phyloP scores from a whole-genome alignment of 1,140 invertebrate species.

The Polyergus mexicanus region DNA sequence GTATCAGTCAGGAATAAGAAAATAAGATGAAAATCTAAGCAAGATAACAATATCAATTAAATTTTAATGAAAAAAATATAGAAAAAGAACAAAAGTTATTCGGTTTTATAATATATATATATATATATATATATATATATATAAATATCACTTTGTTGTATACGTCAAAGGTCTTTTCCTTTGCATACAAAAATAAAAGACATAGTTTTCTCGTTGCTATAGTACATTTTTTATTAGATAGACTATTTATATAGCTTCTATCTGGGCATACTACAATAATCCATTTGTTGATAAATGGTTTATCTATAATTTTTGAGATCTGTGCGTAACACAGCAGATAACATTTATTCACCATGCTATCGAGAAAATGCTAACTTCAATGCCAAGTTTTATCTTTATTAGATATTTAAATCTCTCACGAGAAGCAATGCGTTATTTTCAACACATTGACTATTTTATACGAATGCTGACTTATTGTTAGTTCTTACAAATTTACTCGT shows the following conservation, averaged over 20 bases:
- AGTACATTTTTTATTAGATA: background rate
- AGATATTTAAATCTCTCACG: background rate
- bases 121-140: too few species aligned
- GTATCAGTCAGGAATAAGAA: background rate
- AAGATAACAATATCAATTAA: constrained; percentile 1
- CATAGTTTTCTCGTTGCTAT: background rate
- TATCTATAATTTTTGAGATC: constrained; percentile 13
- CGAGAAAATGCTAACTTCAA: constrained; percentile 7
- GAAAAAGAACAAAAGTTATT: background rate
- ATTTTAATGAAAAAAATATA: background rate
- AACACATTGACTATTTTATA: constrained; percentile 3
- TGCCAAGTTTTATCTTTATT: background rate
- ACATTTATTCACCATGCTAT: constrained; percentile 30
- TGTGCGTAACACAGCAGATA: constrained; percentile 5
- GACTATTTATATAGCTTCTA: background rate
- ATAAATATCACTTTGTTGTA: background rate
- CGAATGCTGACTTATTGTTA: background rate
- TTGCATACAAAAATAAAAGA: background rate
- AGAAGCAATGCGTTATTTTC: background rate
- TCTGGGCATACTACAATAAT: constrained; percentile 7
- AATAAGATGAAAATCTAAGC: background rate
- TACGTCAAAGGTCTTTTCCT: background rate
- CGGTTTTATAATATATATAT: background rate
- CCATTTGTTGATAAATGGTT: constrained; percentile 14
- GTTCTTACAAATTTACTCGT: constrained; percentile 34